phyloP scores from a whole-genome alignment of 2,888 invertebrate genomes.

The Drosophila nr. fundita region DNA sequence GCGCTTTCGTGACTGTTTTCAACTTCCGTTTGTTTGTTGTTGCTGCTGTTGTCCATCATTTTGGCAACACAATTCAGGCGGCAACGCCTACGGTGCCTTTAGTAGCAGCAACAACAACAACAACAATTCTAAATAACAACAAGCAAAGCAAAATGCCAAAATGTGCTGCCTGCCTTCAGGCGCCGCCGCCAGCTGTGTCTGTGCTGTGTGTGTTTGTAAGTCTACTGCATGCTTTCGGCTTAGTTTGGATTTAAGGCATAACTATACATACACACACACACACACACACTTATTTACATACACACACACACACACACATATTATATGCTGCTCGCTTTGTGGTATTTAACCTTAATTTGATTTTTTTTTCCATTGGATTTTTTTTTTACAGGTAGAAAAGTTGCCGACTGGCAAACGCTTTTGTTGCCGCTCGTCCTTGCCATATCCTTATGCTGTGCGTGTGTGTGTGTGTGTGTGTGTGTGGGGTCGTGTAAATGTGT shows the following conservation, averaged over 20 bases:
- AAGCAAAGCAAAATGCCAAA: constrained; percentile 67
- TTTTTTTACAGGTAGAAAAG: constrained; percentile 45
- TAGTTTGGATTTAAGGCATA: constrained; percentile 60
- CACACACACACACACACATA: constrained; percentile 12
- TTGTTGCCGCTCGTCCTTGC: constrained; percentile 57
- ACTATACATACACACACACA: constrained; percentile 26
- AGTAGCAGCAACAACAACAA: constrained; percentile 26
- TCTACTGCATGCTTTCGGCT: constrained; percentile 56
- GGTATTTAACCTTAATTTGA: constrained; percentile 81
- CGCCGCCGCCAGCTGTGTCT: constrained; percentile 46
- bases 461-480: constrained; percentile 8
- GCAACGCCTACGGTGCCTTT: constrained; percentile 69
- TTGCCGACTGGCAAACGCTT: constrained; percentile 26
- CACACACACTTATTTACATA: constrained; percentile 8
- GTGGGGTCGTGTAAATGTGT: constrained; percentile 5
- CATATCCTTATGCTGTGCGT: constrained; percentile 17
- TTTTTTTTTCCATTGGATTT: constrained; percentile 54
- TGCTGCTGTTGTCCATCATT: constrained; percentile 72
- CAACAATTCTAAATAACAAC: constrained; percentile 32
- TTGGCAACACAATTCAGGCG: constrained; percentile 76
- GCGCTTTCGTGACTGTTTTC: constrained; percentile 75
- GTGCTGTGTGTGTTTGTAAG: constrained; percentile 31
- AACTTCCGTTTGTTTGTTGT: constrained; percentile 58
- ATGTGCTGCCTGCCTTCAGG: constrained; percentile 75
- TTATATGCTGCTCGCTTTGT: constrained; percentile 70